Evolutionary conservation across 2,888 invertebrate genomes (phyloP).

Genomic region (Serrognathus titanus): DNA sequence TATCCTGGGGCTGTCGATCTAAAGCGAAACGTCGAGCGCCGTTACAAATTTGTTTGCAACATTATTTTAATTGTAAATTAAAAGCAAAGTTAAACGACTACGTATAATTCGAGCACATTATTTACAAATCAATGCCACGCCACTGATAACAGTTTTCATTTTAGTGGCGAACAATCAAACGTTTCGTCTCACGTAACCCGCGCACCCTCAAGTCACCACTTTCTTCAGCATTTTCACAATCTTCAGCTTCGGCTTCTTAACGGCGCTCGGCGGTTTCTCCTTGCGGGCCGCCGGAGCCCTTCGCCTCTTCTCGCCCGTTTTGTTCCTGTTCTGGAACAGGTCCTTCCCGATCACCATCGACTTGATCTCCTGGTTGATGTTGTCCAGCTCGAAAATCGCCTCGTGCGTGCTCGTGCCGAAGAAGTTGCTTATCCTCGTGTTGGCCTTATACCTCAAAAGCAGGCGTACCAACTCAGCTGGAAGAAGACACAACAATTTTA

Average conservation of each 20-base stretch:
- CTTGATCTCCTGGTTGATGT: conserved; percentile 43
- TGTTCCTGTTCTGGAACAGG: neutral
- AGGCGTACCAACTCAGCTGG: conserved; percentile 44
- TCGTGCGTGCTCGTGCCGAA: conserved; percentile 41
- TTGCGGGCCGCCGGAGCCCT: neutral
- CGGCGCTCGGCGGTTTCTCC: conserved; percentile 1
- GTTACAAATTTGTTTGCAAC: too few relatives aligned
- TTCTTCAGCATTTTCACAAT: conserved; percentile 9
- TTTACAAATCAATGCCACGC: too few relatives aligned
- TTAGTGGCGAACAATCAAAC: too few relatives aligned
- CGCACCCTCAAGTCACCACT: too few relatives aligned
- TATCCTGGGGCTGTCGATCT: too few relatives aligned
- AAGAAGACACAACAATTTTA: conserved; percentile 21
- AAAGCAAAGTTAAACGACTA: too few relatives aligned
- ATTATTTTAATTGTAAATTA: too few relatives aligned
- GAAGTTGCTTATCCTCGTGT: conserved; percentile 42
- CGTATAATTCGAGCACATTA: too few relatives aligned
- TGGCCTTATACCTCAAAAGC: conserved; percentile 43
- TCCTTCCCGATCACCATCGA: conserved; percentile 28
- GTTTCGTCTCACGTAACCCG: too few relatives aligned
- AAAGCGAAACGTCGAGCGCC: too few relatives aligned
- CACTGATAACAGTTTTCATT: too few relatives aligned
- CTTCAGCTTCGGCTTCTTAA: conserved; percentile 6
- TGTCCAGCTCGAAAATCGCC: conserved; percentile 42
- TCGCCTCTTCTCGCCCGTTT: conserved; percentile 5